Evolutionary conservation across 30 jellyfish, hydroid and myxozoan species (phyloP).

Genomic region (Phacellophora camtschatica): DNA sequence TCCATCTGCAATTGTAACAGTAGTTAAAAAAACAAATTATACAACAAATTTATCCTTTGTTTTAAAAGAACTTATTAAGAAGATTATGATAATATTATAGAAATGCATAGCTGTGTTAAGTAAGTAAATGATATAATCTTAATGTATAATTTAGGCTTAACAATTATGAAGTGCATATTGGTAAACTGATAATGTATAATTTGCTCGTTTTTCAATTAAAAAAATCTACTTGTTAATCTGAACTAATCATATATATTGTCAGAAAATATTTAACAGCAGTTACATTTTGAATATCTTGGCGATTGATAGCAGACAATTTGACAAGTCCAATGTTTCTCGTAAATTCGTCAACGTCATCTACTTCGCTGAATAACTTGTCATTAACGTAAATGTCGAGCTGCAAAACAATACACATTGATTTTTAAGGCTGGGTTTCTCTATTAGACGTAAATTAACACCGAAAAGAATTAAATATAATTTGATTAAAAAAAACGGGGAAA

Average conservation of each 20-base stretch:
- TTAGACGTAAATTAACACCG: not conserved
- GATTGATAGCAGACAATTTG: slow-evolving; percentile 51
- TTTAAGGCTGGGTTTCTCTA: not conserved
- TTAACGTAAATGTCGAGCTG: slow-evolving; percentile 76
- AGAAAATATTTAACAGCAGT: too few species aligned
- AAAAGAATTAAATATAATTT: not conserved
- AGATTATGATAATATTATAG: too few species aligned
- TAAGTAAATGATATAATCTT: too few species aligned
- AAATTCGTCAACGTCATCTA: slow-evolving; percentile 64
- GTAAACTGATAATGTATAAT: too few species aligned
- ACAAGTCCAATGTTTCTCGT: slow-evolving; percentile 66
- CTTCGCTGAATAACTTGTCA: slow-evolving; percentile 60
- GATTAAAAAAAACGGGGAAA: too few species aligned
- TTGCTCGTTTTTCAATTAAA: not conserved
- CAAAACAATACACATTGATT: not conserved
- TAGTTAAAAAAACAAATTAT: too few species aligned
- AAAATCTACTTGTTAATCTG: not conserved
- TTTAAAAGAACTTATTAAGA: too few species aligned
- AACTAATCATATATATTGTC: not conserved
- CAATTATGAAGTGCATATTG: too few species aligned
- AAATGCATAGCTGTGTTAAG: too few species aligned
- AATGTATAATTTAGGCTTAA: too few species aligned
- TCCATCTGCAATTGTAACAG: slow-evolving; percentile 61
- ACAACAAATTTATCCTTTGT: too few species aligned
- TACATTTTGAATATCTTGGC: slow-evolving; percentile 62